Base-by-base conservation (phyloP, 2,888 invertebrate species). In the Penaeus monodon region DNA sequence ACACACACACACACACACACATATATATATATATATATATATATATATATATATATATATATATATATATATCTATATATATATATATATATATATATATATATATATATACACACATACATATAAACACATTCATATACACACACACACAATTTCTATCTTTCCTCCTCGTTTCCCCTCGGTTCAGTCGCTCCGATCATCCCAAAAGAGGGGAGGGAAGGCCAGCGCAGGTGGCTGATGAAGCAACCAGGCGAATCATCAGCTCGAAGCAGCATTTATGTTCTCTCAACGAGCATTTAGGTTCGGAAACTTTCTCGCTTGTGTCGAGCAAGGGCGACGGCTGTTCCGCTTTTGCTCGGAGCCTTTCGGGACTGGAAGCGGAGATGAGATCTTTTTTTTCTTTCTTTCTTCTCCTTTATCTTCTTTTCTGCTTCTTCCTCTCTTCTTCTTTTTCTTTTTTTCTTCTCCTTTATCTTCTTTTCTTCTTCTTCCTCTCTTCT, bases 41-140 rank as follows among this genome's bases (percentile, higher is more conserved):
- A 73, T 33, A 73, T 27, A 70, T 1, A 70, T 27, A 27, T 70
- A 70, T 27, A 70, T 27, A 70, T 27, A 70, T 27, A 70, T 27
- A 70, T 27, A 70, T 27, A n/a, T 8, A 70, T 27, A n/a, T 2
- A 70, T 27, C 27, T 27, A 70, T 27, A n/a, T 12, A 29, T 12
- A 70, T n/a, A 70, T n/a, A 70, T n/a, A 70, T n/a, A n/a, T 70
- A 70, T 14, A 70, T 70, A 70, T 70, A 70, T 70, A n/a, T 70
- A 70, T 70, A 70, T 70, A 70, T 70, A 70, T 70, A n/a, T 70
- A n/a, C n/a, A n/a, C n/a, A 70, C n/a, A 70, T 70, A 70, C n/a
- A 70, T 70, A 70, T 70, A 24, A n/a, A 70, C n/a, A 70, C n/a
- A 70, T 70, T n/a, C n/a, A 70, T 70, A 70, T 70, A 70, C n/a